A percentile compares a stretch with the other conserved stretches of the same genome.
phyloP scores from a whole-genome alignment of 2,888 invertebrate genomes.

The Blomia tropicalis region DNA sequence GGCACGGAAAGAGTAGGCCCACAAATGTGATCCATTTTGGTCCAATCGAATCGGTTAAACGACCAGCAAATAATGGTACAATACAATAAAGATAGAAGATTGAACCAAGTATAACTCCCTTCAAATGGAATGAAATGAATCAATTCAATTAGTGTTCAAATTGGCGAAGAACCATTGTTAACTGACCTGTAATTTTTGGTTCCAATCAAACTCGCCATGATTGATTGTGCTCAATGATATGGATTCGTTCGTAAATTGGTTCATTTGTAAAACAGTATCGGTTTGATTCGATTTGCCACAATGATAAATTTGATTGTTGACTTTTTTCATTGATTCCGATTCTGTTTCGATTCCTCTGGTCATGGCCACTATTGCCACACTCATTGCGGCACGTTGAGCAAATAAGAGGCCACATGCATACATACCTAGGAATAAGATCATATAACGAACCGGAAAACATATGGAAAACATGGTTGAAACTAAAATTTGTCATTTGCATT shows the following conservation, averaged over 20 bases:
- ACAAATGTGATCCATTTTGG: conserved; percentile 8
- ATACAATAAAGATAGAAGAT: background rate
- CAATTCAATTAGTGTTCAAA: background rate
- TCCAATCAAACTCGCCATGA: conserved; percentile 10
- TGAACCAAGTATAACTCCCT: conserved; percentile 12
- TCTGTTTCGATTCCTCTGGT: background rate
- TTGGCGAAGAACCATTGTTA: background rate
- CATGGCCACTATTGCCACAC: conserved; percentile 14
- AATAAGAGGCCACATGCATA: conserved; percentile 6
- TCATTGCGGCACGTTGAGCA: background rate
- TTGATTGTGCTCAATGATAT: no score
- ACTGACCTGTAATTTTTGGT: conserved; percentile 9
- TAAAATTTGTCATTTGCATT: no score
- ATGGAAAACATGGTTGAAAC: background rate
- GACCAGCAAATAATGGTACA: background rate
- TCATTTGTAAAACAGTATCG: no score
- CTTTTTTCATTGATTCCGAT: background rate
- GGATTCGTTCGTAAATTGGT: no score
- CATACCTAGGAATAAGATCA: background rate
- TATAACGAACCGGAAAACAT: background rate
- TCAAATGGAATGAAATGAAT: no score
- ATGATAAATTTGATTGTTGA: no score
- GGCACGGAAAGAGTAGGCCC: background rate
- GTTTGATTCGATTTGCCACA: no score
- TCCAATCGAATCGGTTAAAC: conserved; percentile 8